Evolutionary conservation across 37 sponge, comb jelly and placozoan species (phyloP).

Genomic region (Diacarnus erythraeanus): DNA sequence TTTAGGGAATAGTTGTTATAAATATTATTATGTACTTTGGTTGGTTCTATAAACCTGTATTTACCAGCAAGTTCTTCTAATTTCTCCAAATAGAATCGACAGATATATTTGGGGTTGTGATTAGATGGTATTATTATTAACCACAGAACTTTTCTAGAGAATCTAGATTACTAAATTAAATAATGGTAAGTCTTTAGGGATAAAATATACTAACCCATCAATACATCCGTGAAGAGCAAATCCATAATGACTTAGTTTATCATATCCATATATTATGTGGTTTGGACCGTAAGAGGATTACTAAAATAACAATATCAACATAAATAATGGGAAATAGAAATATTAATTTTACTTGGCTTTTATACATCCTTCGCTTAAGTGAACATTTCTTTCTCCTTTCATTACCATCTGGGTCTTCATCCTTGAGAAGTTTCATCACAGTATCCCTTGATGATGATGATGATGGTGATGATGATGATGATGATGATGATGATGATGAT

Average conservation of each 20-base stretch:
- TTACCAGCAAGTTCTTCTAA: constrained; percentile 29
- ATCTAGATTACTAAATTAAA: constrained; percentile 22
- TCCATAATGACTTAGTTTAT: constrained; percentile 45
- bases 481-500: no score
- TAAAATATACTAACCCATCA: constrained; percentile 40
- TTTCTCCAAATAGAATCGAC: constrained; percentile 31
- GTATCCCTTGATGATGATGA: not conserved
- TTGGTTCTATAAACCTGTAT: not conserved
- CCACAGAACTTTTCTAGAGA: constrained; percentile 48
- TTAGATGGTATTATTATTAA: constrained; percentile 37
- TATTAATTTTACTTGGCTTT: no score
- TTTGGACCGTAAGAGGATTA: constrained; percentile 56
- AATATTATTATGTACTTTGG: not conserved
- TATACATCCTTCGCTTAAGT: no score
- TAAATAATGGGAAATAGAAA: no score
- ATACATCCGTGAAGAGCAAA: constrained; percentile 47
- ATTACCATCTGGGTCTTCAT: not conserved
- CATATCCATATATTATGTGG: constrained; percentile 45
- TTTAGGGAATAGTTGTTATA: no score
- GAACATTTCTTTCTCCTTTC: not conserved
- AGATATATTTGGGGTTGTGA: constrained; percentile 29
- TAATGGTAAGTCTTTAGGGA: not conserved
- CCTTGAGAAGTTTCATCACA: not conserved
- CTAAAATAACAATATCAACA: no score
- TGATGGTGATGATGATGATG: no score